These are phyloP conservation scores for Leptobrachium ailaonicum DNA, from an alignment of 2,113 vertebrate genomes.

Conservation along the genomic window DNA sequence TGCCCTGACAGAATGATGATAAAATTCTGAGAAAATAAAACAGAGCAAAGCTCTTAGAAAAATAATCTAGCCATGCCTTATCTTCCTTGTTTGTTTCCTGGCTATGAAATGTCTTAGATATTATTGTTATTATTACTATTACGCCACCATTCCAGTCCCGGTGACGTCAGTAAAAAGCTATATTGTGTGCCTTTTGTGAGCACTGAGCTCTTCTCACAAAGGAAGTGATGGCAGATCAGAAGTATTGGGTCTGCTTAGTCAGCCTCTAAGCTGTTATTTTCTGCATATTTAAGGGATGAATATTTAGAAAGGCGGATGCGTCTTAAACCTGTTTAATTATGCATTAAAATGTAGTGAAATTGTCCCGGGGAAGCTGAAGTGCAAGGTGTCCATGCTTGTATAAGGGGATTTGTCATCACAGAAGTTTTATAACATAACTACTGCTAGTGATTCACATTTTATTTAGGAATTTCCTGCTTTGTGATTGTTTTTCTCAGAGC, in stretches of 20 bases:
- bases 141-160: too few species aligned
- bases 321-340: slow-evolving; percentile 27
- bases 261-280: neutral
- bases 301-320: neutral
- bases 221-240: slow-evolving; percentile 15
- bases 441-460: slow-evolving; percentile 17
- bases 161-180: too few species aligned
- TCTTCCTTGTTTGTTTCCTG: too few species aligned
- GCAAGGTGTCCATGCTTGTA: neutral
- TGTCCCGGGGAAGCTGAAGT: neutral
- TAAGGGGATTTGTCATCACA: slow-evolving; percentile 12
- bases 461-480: neutral
- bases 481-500: neutral
- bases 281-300: neutral
- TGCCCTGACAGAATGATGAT: too few species aligned
- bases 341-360: neutral
- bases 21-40: too few species aligned
- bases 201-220: neutral
- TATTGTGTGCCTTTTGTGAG: neutral
- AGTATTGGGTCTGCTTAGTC: neutral
- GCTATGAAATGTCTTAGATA: too few species aligned
- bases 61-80: too few species aligned
- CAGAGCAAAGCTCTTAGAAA: too few species aligned
- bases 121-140: too few species aligned
- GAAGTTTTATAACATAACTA: neutral